Conservation (phyloP, 2,888 invertebrate genomes). For the Lochmaea crataegi region DNA sequence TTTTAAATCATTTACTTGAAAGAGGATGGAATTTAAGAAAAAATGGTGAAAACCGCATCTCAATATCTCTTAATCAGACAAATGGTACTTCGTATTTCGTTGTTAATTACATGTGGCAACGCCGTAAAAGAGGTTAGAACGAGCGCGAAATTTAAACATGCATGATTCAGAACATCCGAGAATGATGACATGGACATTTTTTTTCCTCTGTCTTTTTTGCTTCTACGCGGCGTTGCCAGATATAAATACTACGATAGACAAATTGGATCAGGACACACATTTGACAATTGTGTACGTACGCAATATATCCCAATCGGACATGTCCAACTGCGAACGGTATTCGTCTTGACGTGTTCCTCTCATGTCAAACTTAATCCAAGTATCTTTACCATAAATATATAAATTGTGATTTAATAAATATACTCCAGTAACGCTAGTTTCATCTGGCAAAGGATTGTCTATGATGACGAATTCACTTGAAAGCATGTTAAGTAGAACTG, state of each 20-base stretch:
- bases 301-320: slow-evolving; percentile 78
- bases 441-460: slow-evolving; percentile 83
- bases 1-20: too few species aligned
- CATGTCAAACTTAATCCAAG: slow-evolving; percentile 84
- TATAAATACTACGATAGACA: too few species aligned
- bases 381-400: slow-evolving; percentile 80
- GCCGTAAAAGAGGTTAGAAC: too few species aligned
- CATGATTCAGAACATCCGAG: not conserved
- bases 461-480: slow-evolving; percentile 93
- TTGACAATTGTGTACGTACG: slow-evolving; percentile 62
- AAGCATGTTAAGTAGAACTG: slow-evolving; percentile 89
- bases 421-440: slow-evolving; percentile 73
- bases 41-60: too few species aligned
- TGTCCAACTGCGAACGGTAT: slow-evolving; percentile 69
- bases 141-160: too few species aligned
- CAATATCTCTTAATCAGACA: too few species aligned
- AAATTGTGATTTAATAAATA: slow-evolving; percentile 76
- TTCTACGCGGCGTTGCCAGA: too few species aligned
- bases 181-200: not conserved
- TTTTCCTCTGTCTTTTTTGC: too few species aligned
- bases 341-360: slow-evolving; percentile 78
- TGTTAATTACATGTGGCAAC: not conserved
- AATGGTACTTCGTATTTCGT: too few species aligned
- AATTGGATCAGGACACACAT: too few species aligned
- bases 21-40: too few species aligned